phyloP scores from a whole-genome alignment of 2,888 invertebrate genomes.

The Mesorhabditis belari region DNA sequence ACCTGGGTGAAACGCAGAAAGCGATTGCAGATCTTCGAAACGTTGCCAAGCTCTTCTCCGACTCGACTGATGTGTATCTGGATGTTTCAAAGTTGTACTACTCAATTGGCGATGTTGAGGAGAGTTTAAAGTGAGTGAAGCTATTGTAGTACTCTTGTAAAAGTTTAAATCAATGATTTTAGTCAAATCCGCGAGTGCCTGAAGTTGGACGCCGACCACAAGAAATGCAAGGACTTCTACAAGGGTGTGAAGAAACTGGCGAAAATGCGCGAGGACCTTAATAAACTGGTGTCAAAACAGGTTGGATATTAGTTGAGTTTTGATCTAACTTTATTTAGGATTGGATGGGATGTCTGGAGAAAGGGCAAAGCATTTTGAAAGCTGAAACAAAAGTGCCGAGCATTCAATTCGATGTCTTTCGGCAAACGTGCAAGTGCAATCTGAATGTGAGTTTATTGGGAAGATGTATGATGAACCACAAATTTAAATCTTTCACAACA shows the following conservation, averaged over 20 bases:
- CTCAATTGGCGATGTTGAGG: conserved; percentile 80
- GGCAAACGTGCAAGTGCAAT: conserved; percentile 73
- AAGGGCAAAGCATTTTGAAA: conserved; percentile 64
- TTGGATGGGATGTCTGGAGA: conserved; percentile 66
- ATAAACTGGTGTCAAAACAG: neutral
- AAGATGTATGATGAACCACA: too few relatives aligned
- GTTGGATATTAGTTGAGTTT: neutral
- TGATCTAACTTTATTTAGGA: conserved; percentile 1
- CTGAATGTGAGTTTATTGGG: conserved; percentile 54
- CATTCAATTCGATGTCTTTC: conserved; percentile 62
- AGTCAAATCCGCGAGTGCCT: conserved; percentile 91
- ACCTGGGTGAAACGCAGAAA: conserved; percentile 70
- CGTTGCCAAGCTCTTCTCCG: conserved; percentile 80
- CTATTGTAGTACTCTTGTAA: neutral
- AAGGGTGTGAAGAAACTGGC: conserved; percentile 89
- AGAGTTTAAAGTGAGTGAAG: conserved; percentile 69
- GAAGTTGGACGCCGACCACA: conserved; percentile 92
- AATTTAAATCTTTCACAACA: too few relatives aligned
- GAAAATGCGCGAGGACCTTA: conserved; percentile 38
- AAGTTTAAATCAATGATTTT: too few relatives aligned
- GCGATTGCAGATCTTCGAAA: conserved; percentile 85
- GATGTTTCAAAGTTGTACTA: conserved; percentile 80
- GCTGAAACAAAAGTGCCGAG: conserved; percentile 65
- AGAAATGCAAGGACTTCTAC: conserved; percentile 87
- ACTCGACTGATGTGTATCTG: conserved; percentile 79